These are phyloP conservation scores for Lithosia quadra DNA, from an alignment of 2,888 invertebrate species.

Conservation along the genomic window DNA sequence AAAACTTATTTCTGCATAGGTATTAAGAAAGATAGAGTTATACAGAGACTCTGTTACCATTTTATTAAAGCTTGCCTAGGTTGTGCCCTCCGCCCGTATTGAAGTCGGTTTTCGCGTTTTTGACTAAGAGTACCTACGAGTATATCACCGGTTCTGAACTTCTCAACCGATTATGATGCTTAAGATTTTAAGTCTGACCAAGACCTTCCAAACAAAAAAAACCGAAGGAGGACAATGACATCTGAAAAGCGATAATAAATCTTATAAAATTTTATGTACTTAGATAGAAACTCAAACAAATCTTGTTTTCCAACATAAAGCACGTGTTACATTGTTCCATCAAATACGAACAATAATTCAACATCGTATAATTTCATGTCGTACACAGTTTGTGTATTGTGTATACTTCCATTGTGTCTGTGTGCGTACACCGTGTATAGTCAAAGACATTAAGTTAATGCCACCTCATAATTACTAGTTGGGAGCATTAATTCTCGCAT, in stretches of 20 bases:
- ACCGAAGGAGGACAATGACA: no score
- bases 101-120: no score
- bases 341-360: constrained; percentile 11
- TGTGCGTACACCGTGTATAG: constrained; percentile 54
- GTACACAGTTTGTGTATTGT: constrained; percentile 4
- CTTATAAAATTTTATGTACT: not conserved
- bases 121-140: no score
- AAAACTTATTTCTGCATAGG: no score
- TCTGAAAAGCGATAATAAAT: not conserved
- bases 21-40: no score
- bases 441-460: constrained; percentile 86
- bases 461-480: constrained; percentile 85
- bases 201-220: no score
- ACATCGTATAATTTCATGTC: constrained; percentile 14
- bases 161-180: no score
- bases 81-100: no score
- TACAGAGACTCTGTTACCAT: no score
- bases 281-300: not conserved
- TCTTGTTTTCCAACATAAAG: not conserved
- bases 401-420: constrained; percentile 24
- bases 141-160: no score
- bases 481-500: constrained; percentile 85
- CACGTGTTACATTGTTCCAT: constrained; percentile 6
- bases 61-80: no score
- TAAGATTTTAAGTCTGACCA: no score